These are phyloP conservation scores for Luscinia megarhynchos DNA, from an alignment of 2,797 vertebrate species.

Conservation along the genomic window DNA sequence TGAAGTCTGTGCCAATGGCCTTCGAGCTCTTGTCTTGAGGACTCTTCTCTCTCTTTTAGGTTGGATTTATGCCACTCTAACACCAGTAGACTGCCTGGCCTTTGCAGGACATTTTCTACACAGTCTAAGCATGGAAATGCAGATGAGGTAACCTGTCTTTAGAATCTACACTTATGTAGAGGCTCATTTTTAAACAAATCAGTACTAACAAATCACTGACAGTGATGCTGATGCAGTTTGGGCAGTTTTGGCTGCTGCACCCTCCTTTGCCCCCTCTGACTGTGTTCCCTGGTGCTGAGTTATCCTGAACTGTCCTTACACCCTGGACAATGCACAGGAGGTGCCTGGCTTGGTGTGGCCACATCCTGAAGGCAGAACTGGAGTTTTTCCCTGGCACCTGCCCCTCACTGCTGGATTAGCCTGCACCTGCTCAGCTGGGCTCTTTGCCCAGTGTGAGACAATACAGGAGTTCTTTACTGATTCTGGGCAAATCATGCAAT, in stretches of 20 bases:
- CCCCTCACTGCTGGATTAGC: background rate
- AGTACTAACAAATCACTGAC: background rate
- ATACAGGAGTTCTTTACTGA: background rate
- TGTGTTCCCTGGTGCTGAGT: rapidly evolving
- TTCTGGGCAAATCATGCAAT: background rate
- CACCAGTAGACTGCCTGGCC: constrained; percentile 95
- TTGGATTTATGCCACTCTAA: constrained; percentile 98
- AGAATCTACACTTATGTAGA: background rate
- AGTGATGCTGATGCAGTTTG: background rate
- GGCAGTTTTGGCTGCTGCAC: background rate
- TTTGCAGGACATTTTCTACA: constrained; percentile 97
- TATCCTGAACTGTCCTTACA: background rate
- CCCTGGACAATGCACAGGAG: rapidly evolving
- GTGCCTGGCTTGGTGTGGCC: background rate
- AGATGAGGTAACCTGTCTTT: constrained; percentile 88
- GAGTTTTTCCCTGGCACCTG: background rate
- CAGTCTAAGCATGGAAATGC: constrained; percentile 97
- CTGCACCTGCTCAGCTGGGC: background rate
- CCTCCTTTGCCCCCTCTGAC: background rate
- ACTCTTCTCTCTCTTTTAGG: constrained; percentile 76
- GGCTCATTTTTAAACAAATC: background rate
- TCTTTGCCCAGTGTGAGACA: background rate
- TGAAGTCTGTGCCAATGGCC: background rate
- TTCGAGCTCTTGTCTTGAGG: background rate
- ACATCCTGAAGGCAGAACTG: background rate